Conservation (phyloP, 1,140 invertebrate genomes). For the Atta colombica region DNA sequence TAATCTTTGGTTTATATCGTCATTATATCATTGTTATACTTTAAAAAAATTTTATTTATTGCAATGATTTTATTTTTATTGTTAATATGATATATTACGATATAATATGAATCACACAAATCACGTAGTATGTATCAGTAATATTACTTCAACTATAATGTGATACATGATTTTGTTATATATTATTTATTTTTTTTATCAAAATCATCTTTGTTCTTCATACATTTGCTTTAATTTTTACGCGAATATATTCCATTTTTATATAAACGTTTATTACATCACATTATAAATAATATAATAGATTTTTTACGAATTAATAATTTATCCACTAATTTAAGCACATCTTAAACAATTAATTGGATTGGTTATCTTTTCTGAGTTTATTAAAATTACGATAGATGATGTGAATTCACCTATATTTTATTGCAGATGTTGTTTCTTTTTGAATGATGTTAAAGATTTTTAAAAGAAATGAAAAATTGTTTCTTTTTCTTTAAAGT, state of each 20-base stretch:
- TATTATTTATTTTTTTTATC: constrained; percentile 62
- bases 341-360: neutral
- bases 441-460: constrained; percentile 31
- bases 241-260: neutral
- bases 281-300: neutral
- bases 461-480: constrained; percentile 23
- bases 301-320: neutral
- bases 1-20: constrained; percentile 31
- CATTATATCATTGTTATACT: constrained; percentile 63
- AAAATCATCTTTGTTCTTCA: constrained; percentile 54
- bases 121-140: neutral
- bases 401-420: constrained; percentile 15
- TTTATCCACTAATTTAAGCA: constrained; percentile 11
- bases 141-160: neutral
- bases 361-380: neutral
- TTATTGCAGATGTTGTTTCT: constrained; percentile 50
- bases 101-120: neutral
- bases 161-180: neutral
- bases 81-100: constrained; percentile 23
- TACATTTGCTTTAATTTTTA: neutral
- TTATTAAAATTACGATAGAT: neutral
- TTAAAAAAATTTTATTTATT: constrained; percentile 28
- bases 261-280: neutral
- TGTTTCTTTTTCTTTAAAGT: neutral
- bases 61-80: constrained; percentile 42